Evolutionary conservation across 2,113 vertebrate genomes (phyloP).

Genomic region (Apaloderma vittatum): DNA sequence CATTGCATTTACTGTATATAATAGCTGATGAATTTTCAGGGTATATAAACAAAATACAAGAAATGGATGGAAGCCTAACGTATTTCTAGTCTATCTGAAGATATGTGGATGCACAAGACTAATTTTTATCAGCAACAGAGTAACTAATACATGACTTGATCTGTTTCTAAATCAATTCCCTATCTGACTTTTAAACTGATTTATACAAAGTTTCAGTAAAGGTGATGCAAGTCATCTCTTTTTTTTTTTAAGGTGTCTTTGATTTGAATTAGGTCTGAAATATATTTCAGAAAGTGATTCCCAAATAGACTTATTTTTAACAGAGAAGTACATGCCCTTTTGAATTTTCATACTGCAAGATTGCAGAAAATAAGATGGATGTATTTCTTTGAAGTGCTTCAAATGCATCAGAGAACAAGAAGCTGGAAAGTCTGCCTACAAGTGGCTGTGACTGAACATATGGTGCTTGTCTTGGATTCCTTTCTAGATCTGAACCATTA

Average conservation of each 20-base stretch:
- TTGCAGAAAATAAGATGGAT: not conserved
- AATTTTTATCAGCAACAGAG: not conserved
- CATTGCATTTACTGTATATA: not conserved
- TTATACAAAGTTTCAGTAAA: not conserved
- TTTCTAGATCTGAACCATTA: not conserved
- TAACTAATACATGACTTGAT: not conserved
- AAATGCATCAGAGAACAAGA: not conserved
- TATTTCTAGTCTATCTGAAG: not conserved
- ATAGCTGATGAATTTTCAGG: not conserved
- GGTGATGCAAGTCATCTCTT: not conserved
- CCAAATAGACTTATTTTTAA: not conserved
- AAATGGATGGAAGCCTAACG: not conserved
- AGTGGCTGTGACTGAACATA: not conserved
- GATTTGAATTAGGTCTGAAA: not conserved
- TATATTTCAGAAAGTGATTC: not conserved
- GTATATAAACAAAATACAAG: not conserved
- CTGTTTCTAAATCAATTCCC: not conserved
- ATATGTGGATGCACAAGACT: not conserved
- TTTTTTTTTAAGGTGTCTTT: not conserved
- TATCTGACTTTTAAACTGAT: not conserved
- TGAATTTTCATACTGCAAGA: not conserved
- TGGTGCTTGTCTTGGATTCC: not conserved
- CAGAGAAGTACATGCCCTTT: not conserved
- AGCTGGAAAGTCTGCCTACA: not conserved
- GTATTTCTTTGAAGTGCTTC: not conserved